Evolutionary conservation across 1,140 invertebrate species (phyloP).

Genomic region (Heliconius melpomene): DNA sequence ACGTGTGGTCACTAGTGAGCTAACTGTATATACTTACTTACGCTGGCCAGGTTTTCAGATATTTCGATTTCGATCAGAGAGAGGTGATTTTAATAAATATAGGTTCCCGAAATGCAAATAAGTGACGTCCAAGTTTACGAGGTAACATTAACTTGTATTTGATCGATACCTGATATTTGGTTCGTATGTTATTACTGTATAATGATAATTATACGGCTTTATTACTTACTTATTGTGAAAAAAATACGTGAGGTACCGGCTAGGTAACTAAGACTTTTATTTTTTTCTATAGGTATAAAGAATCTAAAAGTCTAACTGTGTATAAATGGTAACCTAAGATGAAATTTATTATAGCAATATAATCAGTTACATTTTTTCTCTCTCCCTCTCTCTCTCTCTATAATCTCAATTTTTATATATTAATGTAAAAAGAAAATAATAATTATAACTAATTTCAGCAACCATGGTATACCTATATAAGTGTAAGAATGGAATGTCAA

Average conservation of each 20-base stretch:
- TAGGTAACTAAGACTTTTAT: neutral
- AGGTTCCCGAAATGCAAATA: slow-evolving; percentile 62
- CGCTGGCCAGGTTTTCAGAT: neutral
- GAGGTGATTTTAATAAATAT: slow-evolving; percentile 60
- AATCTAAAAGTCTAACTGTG: too few species aligned
- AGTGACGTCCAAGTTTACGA: slow-evolving; percentile 55
- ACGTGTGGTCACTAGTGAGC: neutral
- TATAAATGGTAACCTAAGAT: too few species aligned
- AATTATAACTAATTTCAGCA: too few species aligned
- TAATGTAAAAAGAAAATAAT: too few species aligned
- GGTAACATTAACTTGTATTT: slow-evolving; percentile 61
- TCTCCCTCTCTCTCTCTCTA: too few species aligned
- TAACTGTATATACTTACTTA: neutral
- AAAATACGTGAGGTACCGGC: neutral
- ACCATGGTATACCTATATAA: too few species aligned
- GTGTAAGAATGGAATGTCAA: too few species aligned
- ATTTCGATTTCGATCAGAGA: slow-evolving; percentile 18
- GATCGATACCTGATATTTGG: slow-evolving; percentile 50
- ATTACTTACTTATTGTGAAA: neutral
- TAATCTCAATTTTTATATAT: too few species aligned
- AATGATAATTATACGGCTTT: slow-evolving; percentile 39
- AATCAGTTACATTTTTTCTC: too few species aligned
- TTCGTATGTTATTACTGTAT: slow-evolving; percentile 45
- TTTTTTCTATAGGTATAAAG: too few species aligned
- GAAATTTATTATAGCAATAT: too few species aligned